Conservation (phyloP, 2,888 invertebrate genomes). For the Ophioninae sp. region DNA sequence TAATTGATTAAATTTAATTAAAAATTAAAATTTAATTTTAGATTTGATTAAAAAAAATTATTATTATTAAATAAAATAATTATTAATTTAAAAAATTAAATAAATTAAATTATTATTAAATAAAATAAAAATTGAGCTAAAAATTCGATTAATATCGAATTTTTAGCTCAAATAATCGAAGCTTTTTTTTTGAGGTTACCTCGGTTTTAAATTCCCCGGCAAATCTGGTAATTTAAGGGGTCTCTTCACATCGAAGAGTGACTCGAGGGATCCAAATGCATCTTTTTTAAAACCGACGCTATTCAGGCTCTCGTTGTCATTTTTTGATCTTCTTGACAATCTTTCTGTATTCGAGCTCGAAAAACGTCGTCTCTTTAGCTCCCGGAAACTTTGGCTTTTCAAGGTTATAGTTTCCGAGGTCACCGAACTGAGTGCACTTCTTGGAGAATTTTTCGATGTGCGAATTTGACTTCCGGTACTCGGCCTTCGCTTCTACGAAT, state of each 20-base stretch:
- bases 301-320: constrained; percentile 50
- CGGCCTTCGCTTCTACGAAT: constrained; percentile 70
- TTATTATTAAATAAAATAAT: too few species aligned
- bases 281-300: constrained; percentile 60
- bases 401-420: constrained; percentile 59
- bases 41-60: too few species aligned
- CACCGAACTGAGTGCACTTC: constrained; percentile 42
- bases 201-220: background rate
- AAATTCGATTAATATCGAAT: constrained; percentile 44
- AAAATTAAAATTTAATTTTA: too few species aligned
- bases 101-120: too few species aligned
- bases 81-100: too few species aligned
- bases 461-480: constrained; percentile 65
- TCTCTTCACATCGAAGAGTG: constrained; percentile 74
- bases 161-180: constrained; percentile 52
- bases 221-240: constrained; percentile 70
- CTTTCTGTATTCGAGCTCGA: constrained; percentile 56
- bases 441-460: constrained; percentile 66
- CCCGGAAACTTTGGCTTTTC: constrained; percentile 68
- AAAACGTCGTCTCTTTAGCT: constrained; percentile 67
- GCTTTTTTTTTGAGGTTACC: background rate
- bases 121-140: too few species aligned
- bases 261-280: constrained; percentile 72
- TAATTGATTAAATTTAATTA: too few species aligned
- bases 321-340: constrained; percentile 44